Evolutionary conservation across 92 coral and sea anemone species (phyloP), one percentile per base, ranked within the genome.

Genomic region (Heteractis magnifica): DNA sequence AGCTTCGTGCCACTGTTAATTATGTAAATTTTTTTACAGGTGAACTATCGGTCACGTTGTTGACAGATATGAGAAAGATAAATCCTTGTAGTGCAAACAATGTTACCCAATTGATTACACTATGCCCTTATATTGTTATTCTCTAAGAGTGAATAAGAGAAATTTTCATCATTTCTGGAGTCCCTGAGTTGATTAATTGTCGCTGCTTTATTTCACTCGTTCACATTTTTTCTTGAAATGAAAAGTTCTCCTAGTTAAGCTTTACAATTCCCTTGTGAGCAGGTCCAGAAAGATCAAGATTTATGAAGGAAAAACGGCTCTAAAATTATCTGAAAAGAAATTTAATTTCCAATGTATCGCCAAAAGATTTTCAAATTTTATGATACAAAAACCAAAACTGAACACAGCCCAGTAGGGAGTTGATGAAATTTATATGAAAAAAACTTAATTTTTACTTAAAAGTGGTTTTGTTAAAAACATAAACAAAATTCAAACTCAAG

Each of bases 21-120:
- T 68, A 68, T 68, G 73, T 68, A 21, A 68, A 68, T 68, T 21
- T 1, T 53, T 53, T 68, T 26, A 49, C 84, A 81, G 84, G 84
- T 81, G 84, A 81, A 7, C 84, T 7, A 21, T 10, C 50, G 15
- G 21, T 44, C 65, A 70, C 20, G 77, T 81, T 81, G 84, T 81
- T 81, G 84, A 81, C 84, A 70, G 65, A 51, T 49, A 4, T 21
- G 53, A 81, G 56, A 58, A 19, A 49, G 56, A 81, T 70, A 81
- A 50, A 81, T 68, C 58, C 49, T 49, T 50, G 51, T 21, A n/a
- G 50, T 6, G 77, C 65, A 81, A 81, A 81, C 56, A 70, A 18
- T 34, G 41, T 79, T n/a, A 52, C 23, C 73, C 73, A 68, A 68
- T 68, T 68, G 73, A 68, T 68, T 26, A 68, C 73, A 21, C 73